A percentile compares a stretch with the other conserved stretches of the same genome.
phyloP scores from a whole-genome alignment of 1,140 invertebrate genomes.

The Meloidogyne hapla region DNA sequence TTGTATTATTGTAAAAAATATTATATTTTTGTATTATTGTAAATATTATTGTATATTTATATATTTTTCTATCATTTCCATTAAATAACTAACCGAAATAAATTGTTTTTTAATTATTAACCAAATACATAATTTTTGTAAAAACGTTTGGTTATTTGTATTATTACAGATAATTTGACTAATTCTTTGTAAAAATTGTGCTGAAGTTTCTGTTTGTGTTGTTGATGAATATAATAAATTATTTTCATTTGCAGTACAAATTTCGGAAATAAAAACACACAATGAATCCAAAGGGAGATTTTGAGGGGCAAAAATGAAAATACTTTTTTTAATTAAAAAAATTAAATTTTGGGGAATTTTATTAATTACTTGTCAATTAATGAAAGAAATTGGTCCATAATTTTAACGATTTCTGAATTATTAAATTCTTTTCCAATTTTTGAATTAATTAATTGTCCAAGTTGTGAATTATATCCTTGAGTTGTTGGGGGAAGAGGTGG shows the following conservation, averaged over 20 bases:
- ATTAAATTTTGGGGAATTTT: too few relatives aligned
- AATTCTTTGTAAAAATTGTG: slow-evolving; percentile 14
- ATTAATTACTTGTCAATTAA: slow-evolving; percentile 18
- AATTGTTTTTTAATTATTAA: background rate
- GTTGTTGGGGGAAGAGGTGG: background rate
- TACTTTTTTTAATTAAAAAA: too few relatives aligned
- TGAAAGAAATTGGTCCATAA: slow-evolving; percentile 13
- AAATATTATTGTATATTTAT: too few relatives aligned
- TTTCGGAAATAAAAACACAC: slow-evolving; percentile 3
- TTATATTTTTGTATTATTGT: too few relatives aligned
- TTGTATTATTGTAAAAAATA: too few relatives aligned
- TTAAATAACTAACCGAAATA: background rate
- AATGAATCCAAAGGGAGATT: slow-evolving; percentile 14
- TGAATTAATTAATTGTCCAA: background rate
- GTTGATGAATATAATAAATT: slow-evolving; percentile 15
- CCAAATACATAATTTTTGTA: slow-evolving; percentile 7
- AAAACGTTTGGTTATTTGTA: background rate
- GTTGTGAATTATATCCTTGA: background rate
- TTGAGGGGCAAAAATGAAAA: too few relatives aligned
- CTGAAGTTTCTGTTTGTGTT: slow-evolving; percentile 18
- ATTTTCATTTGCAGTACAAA: slow-evolving; percentile 11
- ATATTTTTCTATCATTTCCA: too few relatives aligned
- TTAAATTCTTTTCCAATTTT: background rate
- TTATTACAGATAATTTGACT: background rate
- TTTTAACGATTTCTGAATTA: slow-evolving; percentile 3